Conservation (phyloP, 2,113 vertebrate genomes). For the Miniopterus natalensis region DNA sequence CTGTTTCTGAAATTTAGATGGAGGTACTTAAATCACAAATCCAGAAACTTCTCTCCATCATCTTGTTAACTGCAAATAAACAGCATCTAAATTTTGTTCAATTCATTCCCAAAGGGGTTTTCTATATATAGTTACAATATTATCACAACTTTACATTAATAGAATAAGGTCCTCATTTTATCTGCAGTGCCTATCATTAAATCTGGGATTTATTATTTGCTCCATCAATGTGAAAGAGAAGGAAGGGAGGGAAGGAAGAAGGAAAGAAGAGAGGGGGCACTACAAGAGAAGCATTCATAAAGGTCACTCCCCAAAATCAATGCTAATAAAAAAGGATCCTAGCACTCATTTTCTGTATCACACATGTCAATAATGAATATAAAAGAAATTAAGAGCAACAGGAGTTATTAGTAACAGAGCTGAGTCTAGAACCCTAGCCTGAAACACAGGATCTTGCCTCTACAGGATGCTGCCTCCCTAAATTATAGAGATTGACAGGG, state of each 20-base stretch:
- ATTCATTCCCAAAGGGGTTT: not conserved
- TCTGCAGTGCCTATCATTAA: not conserved
- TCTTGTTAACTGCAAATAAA: constrained; percentile 7
- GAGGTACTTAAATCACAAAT: not conserved
- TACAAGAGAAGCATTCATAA: not conserved
- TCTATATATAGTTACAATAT: constrained; percentile 48
- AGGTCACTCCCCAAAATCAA: not conserved
- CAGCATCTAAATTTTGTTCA: not conserved
- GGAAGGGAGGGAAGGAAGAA: not conserved
- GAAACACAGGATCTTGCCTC: not conserved
- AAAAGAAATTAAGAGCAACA: not conserved
- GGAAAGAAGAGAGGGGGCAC: not conserved
- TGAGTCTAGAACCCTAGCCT: not conserved
- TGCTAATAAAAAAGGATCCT: not conserved
- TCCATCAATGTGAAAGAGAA: not conserved
- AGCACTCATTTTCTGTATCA: not conserved
- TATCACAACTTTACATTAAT: not conserved
- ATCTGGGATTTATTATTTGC: not conserved
- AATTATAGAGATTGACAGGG: not conserved
- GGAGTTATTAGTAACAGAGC: not conserved
- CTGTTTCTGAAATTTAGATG: not conserved
- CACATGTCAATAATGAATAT: not conserved
- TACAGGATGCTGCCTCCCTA: not conserved
- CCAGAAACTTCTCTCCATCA: not conserved
- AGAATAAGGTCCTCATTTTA: not conserved